Evolutionary conservation across 2,797 vertebrate genomes (phyloP), one percentile per base, ranked within the genome.

Genomic region (Orientallactaga sibirica): DNA sequence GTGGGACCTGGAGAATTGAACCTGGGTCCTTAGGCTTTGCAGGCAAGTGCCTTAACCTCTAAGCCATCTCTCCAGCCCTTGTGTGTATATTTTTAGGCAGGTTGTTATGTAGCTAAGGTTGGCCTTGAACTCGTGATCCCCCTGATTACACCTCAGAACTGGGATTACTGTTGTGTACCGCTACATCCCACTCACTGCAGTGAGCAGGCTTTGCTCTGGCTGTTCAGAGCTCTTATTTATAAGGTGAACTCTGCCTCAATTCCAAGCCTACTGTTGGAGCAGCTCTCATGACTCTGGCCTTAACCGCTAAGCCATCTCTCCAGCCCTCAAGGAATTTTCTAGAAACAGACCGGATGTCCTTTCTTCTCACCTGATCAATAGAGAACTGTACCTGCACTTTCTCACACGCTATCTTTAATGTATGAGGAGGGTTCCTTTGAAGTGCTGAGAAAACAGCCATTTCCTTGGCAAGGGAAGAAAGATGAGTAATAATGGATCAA

Each of bases 401-500:
- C 16, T 68, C 33, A 66, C n/a, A 48, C n/a, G 73, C 29, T 15
- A 73, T 86, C 70, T 52, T 94, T 93, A 82, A 71, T 62, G 73
- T 3, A 5, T 43, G 71, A 94, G 37, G 71, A 64, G 0, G 43
- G 76, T 18, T 78, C 55, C 87, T 94, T 73, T 88, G 71, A 93
- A 93, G 88, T 82, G 29, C 79, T 20, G n/a, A 75, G 66, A 27
- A 33, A 41, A 27, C n/a, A 78, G 78, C 61, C 19, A 4, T 76
- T 93, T 27, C 48, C 78, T 86, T 74, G 62, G 77, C 83, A 86
- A 70, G 76, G 76, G 55, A 41, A 73, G 73, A 74, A 75, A 87
- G 41, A 78, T 20, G 83, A 82, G 62, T 41, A 41, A 55, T 74
- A 76, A n/a, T 0, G 20, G 88, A n/a, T 62, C 61, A 66, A 78